Evolutionary conservation across 1,140 invertebrate species (phyloP).

Genomic region (Drosophila kikkawai): DNA sequence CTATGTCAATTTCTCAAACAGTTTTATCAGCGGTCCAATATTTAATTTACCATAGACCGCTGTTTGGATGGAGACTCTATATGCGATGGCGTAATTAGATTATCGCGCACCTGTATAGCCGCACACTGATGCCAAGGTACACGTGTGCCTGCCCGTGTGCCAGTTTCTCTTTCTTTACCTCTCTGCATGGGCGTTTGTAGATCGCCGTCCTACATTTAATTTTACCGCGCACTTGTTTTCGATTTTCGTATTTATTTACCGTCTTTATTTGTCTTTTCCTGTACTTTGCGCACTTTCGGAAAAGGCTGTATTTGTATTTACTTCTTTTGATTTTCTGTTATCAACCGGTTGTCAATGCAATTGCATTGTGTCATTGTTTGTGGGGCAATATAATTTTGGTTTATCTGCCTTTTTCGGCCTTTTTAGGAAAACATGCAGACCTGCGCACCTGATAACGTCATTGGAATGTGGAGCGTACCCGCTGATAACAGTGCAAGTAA

Average conservation of each 20-base stretch:
- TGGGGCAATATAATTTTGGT: slow-evolving; percentile 41
- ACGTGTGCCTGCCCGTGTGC: slow-evolving; percentile 21
- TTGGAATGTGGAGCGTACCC: slow-evolving; percentile 44
- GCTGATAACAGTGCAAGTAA: slow-evolving; percentile 45
- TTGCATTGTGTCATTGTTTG: slow-evolving; percentile 64
- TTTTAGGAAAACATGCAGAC: slow-evolving; percentile 45
- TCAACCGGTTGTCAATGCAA: slow-evolving; percentile 60
- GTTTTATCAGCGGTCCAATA: slow-evolving; percentile 65
- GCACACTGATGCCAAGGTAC: slow-evolving; percentile 1
- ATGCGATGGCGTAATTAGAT: slow-evolving; percentile 71
- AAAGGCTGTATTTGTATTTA: slow-evolving; percentile 26
- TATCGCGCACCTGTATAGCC: slow-evolving; percentile 62
- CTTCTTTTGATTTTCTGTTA: slow-evolving; percentile 31
- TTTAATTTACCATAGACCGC: slow-evolving; percentile 30
- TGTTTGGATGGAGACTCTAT: slow-evolving; percentile 10
- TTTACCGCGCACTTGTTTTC: slow-evolving; percentile 50
- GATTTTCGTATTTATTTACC: slow-evolving; percentile 48
- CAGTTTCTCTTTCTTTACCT: slow-evolving; percentile 50
- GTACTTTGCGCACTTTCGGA: slow-evolving; percentile 44
- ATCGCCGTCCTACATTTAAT: slow-evolving; percentile 36
- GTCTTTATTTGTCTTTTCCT: slow-evolving; percentile 48
- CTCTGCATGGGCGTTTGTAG: slow-evolving; percentile 22
- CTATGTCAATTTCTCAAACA: slow-evolving; percentile 7
- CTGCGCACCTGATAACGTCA: slow-evolving; percentile 48
- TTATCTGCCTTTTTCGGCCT: slow-evolving; percentile 45